Conservation (phyloP, 1,140 invertebrate genomes). For the Thaumetopoea pityocampa region DNA sequence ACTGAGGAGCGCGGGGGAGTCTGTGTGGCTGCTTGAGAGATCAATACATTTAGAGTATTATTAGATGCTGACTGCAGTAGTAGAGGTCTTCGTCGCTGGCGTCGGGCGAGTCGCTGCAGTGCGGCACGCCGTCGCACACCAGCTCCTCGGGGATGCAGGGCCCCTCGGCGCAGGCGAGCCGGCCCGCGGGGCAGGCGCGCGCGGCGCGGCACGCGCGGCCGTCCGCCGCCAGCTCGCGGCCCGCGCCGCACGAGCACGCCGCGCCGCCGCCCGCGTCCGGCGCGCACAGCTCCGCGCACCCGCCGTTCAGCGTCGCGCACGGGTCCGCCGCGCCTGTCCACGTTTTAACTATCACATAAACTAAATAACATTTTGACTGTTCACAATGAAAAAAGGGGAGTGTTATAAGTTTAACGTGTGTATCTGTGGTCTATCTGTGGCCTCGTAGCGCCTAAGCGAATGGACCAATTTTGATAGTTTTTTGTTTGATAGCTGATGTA, state of each 20-base stretch:
- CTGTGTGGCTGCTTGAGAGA: too few relatives aligned
- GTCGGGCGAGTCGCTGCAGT: slow-evolving; percentile 86
- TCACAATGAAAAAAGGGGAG: too few relatives aligned
- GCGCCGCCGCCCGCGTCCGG: slow-evolving; percentile 77
- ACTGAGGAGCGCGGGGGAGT: too few relatives aligned
- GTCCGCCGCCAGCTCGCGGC: slow-evolving; percentile 36
- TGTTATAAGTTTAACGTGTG: too few relatives aligned
- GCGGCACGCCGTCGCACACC: slow-evolving; percentile 85
- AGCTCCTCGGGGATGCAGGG: slow-evolving; percentile 85
- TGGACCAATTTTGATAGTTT: too few relatives aligned
- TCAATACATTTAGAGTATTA: too few relatives aligned
- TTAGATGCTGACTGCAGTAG: slow-evolving; percentile 75
- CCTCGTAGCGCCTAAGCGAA: too few relatives aligned
- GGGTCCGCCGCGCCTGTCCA: slow-evolving; percentile 77
- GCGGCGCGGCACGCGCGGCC: slow-evolving; percentile 31
- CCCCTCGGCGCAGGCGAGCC: slow-evolving; percentile 71
- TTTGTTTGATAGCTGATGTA: too few relatives aligned
- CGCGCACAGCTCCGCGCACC: slow-evolving; percentile 84
- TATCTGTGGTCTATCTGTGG: too few relatives aligned
- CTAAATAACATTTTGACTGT: too few relatives aligned
- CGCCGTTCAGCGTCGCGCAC: slow-evolving; percentile 83
- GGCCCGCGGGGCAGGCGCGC: slow-evolving; percentile 22
- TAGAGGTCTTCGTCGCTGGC: slow-evolving; percentile 85
- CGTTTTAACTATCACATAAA: too few relatives aligned
- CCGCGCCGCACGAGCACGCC: slow-evolving; percentile 78